Evolutionary conservation across 2,113 vertebrate genomes (phyloP).

Genomic region (Anser cygnoides): DNA sequence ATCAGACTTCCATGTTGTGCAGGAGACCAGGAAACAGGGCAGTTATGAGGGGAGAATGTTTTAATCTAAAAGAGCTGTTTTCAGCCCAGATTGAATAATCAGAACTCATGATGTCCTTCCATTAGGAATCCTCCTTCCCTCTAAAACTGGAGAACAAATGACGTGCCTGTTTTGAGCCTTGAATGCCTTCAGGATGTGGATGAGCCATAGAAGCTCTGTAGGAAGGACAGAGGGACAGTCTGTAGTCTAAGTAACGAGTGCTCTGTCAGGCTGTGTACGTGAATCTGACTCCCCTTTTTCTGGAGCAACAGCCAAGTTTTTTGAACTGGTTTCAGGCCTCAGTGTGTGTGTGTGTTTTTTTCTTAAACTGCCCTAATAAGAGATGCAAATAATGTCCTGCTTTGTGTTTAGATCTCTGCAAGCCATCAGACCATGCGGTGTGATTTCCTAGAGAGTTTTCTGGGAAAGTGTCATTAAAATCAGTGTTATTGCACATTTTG

Average conservation of each 20-base stretch:
- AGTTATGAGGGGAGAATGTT: not conserved
- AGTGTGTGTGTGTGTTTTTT: not conserved
- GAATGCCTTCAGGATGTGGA: slow-evolving; percentile 37
- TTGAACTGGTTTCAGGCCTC: not conserved
- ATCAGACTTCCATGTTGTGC: not conserved
- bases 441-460: not conserved
- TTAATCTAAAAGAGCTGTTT: slow-evolving; percentile 30
- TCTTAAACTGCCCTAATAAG: not conserved
- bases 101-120: slow-evolving; percentile 6
- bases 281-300: not conserved
- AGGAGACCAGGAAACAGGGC: not conserved
- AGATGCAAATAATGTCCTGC: not conserved
- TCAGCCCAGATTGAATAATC: not conserved
- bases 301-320: not conserved
- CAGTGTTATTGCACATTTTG: not conserved
- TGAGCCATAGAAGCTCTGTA: slow-evolving; percentile 31
- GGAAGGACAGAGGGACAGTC: not conserved
- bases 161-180: slow-evolving; percentile 30
- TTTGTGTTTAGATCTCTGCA: not conserved
- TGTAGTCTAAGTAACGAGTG: not conserved
- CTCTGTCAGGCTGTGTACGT: not conserved
- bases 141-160: not conserved
- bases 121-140: not conserved
- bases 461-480: not conserved
- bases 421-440: not conserved